A percentile compares a stretch with the other conserved stretches of the same genome.
phyloP scores from a whole-genome alignment of 2,797 vertebrate genomes.

The Tadarida brasiliensis region DNA sequence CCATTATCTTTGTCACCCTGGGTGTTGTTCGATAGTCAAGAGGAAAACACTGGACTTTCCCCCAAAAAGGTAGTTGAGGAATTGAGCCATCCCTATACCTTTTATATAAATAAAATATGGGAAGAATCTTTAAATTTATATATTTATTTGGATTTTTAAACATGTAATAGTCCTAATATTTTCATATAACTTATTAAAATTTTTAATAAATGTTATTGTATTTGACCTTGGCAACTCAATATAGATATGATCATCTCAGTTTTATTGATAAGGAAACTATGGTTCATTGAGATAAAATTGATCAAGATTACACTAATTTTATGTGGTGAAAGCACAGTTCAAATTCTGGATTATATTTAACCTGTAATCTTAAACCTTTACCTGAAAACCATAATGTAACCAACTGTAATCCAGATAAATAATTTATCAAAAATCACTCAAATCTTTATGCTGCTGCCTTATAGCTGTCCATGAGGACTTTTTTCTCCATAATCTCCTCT shows the following conservation, averaged over 20 bases:
- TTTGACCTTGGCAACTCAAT: not conserved
- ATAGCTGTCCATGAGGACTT: not conserved
- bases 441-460: not conserved
- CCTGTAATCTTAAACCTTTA: slow-evolving; percentile 51
- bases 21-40: not conserved
- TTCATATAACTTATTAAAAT: not conserved
- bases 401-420: slow-evolving; percentile 40
- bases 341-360: not conserved
- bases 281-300: slow-evolving; percentile 8
- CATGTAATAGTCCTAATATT: not conserved
- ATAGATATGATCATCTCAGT: not conserved
- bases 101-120: not conserved
- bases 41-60: not conserved
- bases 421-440: not conserved
- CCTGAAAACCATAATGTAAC: slow-evolving; percentile 3
- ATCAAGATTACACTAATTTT: not conserved
- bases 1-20: not conserved
- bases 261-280: slow-evolving; percentile 43
- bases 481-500: not conserved
- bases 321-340: not conserved
- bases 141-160: slow-evolving; percentile 9
- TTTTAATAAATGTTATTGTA: slow-evolving; percentile 41
- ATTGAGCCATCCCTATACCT: not conserved
- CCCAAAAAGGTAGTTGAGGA: not conserved
- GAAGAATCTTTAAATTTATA: not conserved